phyloP scores from a whole-genome alignment of 2,888 invertebrate genomes.

The Meganola albula region DNA sequence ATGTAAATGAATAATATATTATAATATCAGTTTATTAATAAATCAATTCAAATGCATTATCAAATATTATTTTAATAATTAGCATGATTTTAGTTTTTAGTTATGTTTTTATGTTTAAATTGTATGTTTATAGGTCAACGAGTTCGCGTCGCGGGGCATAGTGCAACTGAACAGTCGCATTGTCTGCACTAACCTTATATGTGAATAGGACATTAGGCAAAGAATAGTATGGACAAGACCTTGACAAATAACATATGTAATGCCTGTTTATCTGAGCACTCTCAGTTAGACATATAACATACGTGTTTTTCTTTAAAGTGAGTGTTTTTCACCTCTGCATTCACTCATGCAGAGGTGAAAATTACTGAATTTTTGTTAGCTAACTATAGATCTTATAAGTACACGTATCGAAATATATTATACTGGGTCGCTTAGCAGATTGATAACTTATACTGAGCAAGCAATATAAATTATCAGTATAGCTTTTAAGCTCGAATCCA shows the following conservation, averaged over 20 bases:
- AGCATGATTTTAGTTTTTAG: conserved; percentile 5
- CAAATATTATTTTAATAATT: conserved; percentile 4
- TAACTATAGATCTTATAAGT: no score
- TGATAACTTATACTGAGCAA: no score
- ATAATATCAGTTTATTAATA: conserved; percentile 3
- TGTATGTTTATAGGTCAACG: conserved; percentile 52
- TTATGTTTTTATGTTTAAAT: conserved; percentile 17
- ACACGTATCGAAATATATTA: no score
- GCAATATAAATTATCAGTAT: no score
- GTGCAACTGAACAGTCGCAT: conserved; percentile 64
- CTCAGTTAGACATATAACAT: no score
- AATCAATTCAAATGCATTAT: conserved; percentile 1
- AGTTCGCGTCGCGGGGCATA: conserved; percentile 54
- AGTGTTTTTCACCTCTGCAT: no score
- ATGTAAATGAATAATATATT: neutral
- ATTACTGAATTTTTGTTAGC: no score
- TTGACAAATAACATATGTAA: neutral
- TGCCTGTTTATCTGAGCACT: no score
- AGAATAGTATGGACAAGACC: conserved; percentile 46
- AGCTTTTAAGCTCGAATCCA: no score
- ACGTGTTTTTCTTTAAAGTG: no score
- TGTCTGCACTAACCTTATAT: conserved; percentile 71
- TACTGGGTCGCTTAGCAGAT: no score
- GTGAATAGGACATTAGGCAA: conserved; percentile 49
- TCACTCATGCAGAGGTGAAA: no score